A percentile compares a stretch with the other conserved stretches of the same genome.
Conservation (phyloP, 2,888 invertebrate genomes). For the Blomia tropicalis region DNA sequence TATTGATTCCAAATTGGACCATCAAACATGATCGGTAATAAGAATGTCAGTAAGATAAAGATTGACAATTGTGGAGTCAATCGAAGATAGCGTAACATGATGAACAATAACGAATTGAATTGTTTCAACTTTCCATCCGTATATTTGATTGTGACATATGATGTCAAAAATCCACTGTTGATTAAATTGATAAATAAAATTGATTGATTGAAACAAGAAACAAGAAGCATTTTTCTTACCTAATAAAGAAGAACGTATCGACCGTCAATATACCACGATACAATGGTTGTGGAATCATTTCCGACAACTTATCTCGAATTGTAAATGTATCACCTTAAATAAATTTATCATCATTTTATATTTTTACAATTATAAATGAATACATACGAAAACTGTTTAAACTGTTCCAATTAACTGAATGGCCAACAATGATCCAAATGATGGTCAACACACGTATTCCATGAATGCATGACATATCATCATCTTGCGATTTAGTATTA, state of each 20-base stretch:
- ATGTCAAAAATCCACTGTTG: constrained; percentile 23
- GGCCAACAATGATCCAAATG: constrained; percentile 27
- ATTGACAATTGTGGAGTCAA: constrained; percentile 20
- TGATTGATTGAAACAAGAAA: background rate
- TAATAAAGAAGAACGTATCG: constrained; percentile 34
- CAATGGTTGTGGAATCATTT: constrained; percentile 33
- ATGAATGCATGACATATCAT: constrained; percentile 24
- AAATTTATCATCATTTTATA: background rate
- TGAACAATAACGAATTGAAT: constrained; percentile 20
- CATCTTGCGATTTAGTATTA: background rate
- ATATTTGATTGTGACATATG: constrained; percentile 24
- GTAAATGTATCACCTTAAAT: constrained; percentile 17
- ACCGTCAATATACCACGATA: constrained; percentile 34
- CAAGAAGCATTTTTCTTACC: constrained; percentile 32
- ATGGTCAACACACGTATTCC: constrained; percentile 26
- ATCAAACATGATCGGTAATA: constrained; percentile 19
- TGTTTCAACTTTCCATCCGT: constrained; percentile 6
- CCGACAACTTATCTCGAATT: constrained; percentile 4
- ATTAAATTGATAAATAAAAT: too few species aligned
- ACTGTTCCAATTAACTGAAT: constrained; percentile 20
- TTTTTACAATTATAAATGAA: background rate
- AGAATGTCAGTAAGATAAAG: background rate
- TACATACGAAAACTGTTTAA: background rate
- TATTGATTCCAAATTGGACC: constrained; percentile 24
- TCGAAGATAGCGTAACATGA: constrained; percentile 19